Percentiles rank a stretch among this genome's conserved stretches.
phyloP scores from a whole-genome alignment of 2,797 vertebrate genomes.

The Cossypha dichroa region DNA sequence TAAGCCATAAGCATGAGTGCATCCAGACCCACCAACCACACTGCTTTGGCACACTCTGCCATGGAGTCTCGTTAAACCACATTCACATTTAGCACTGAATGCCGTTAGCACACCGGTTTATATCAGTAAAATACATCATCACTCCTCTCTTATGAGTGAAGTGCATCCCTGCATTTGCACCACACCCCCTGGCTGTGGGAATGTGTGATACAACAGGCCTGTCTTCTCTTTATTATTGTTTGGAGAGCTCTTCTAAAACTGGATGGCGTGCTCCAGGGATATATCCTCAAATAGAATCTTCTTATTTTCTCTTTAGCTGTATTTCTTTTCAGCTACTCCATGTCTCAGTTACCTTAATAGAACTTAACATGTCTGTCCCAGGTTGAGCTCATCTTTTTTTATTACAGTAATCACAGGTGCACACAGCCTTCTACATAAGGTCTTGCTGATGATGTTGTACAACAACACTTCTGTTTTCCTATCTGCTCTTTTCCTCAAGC shows the following conservation, averaged over 20 bases:
- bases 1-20: rapidly evolving
- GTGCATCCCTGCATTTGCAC: not conserved
- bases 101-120: rapidly evolving
- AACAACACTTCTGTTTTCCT: not conserved
- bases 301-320: not conserved
- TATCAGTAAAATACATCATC: rapidly evolving
- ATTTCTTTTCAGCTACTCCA: not conserved
- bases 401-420: not conserved
- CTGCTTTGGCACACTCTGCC: not conserved
- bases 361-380: not conserved
- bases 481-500: not conserved
- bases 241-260: not conserved
- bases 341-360: not conserved
- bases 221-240: not conserved
- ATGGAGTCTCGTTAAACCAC: rapidly evolving
- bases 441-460: not conserved
- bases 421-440: not conserved
- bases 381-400: not conserved
- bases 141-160: not conserved
- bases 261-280: not conserved
- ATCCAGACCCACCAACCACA: not conserved
- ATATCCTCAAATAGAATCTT: not conserved
- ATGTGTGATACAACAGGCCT: rapidly evolving
- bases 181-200: rapidly evolving
- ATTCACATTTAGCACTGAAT: not conserved